Percentiles rank a stretch among this genome's conserved stretches.
phyloP scores from a whole-genome alignment of 2,113 vertebrate genomes.

The Datnioides undecimradiatus region DNA sequence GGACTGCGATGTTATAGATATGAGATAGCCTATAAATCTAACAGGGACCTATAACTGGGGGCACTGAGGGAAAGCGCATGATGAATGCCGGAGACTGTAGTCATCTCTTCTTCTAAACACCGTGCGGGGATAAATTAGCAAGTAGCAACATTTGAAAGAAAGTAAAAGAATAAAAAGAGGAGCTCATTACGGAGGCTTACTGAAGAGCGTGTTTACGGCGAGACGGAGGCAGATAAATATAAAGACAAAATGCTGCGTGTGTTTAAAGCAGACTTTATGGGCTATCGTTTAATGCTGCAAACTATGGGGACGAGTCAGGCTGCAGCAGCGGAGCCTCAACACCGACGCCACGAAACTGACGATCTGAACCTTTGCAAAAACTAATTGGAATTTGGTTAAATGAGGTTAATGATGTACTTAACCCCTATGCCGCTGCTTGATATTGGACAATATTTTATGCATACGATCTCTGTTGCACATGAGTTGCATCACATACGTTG shows the following conservation, averaged over 20 bases:
- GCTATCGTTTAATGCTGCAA: conserved; percentile 26
- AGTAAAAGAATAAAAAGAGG: conserved; percentile 18
- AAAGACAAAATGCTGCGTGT: conserved; percentile 10
- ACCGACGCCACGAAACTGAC: background rate
- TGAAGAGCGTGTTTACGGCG: conserved; percentile 27
- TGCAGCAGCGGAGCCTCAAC: too few species aligned
- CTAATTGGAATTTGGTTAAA: too few species aligned
- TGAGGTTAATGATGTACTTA: too few species aligned
- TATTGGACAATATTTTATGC: too few species aligned
- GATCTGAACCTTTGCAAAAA: too few species aligned
- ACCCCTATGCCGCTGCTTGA: too few species aligned
- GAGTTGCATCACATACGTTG: too few species aligned
- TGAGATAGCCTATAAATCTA: conserved; percentile 69
- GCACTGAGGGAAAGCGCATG: conserved; percentile 44
- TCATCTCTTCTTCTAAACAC: conserved; percentile 68
- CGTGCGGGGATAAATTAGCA: conserved; percentile 46
- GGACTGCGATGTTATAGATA: conserved; percentile 61
- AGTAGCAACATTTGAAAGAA: conserved; percentile 33
- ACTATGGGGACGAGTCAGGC: conserved; percentile 15
- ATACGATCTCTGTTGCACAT: too few species aligned
- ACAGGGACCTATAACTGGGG: conserved; percentile 58
- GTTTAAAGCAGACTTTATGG: conserved; percentile 38
- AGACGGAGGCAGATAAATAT: conserved; percentile 26
- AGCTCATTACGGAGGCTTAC: conserved; percentile 48
- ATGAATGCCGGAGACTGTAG: conserved; percentile 62